These are phyloP conservation scores for Sebastes flavidus DNA, from an alignment of 2,797 vertebrate species.

Conservation along the genomic window DNA sequence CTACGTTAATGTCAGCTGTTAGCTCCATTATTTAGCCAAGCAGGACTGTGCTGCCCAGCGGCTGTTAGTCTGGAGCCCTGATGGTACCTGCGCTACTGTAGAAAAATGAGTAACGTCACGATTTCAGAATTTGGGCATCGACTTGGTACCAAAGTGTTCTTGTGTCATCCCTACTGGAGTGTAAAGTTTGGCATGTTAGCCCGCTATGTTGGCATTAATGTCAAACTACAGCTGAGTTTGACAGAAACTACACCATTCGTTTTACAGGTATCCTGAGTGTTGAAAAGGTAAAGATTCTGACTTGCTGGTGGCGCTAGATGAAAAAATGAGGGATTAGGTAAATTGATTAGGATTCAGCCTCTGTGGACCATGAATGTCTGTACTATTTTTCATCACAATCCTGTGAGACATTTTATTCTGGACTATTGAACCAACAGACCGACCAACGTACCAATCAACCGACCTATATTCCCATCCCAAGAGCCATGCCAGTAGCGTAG, in stretches of 20 bases:
- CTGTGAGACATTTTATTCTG: background rate
- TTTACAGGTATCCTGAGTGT: background rate
- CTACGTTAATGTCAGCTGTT: too few relatives aligned
- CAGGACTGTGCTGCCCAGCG: too few relatives aligned
- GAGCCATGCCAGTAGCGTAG: background rate
- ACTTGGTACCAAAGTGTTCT: too few relatives aligned
- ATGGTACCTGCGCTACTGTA: too few relatives aligned
- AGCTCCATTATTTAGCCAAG: too few relatives aligned
- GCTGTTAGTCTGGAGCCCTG: too few relatives aligned
- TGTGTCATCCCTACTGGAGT: too few relatives aligned
- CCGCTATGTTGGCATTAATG: background rate
- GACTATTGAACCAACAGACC: background rate
- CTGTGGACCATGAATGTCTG: background rate
- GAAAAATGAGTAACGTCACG: accelerated
- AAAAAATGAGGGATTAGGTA: background rate
- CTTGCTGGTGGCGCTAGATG: background rate
- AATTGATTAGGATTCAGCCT: background rate
- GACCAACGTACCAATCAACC: background rate
- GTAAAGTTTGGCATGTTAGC: background rate
- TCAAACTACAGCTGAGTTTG: background rate
- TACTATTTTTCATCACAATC: background rate
- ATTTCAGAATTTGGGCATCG: too few relatives aligned
- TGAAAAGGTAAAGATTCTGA: background rate
- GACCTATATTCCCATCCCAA: background rate
- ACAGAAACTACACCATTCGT: background rate